phyloP scores from a whole-genome alignment of 2,797 vertebrate species.

The Octomys mimax region DNA sequence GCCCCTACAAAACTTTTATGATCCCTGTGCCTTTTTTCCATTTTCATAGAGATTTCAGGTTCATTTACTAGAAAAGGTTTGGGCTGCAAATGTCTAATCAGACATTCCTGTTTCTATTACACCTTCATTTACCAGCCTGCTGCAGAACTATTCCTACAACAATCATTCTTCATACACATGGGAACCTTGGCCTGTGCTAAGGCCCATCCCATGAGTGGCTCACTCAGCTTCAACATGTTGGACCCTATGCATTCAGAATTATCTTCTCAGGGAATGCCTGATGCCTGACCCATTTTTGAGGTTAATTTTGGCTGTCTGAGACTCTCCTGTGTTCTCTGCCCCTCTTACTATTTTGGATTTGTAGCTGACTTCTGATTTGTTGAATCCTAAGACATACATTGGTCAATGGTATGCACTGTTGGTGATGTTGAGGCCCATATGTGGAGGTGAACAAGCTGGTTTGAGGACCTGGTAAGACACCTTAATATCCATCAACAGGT shows the following conservation, averaged over 20 bases:
- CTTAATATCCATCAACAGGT: neutral
- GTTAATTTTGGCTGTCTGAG: neutral
- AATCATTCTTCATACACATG: neutral
- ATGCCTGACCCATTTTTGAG: neutral
- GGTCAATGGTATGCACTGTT: neutral
- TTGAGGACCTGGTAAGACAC: neutral
- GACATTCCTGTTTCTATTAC: neutral
- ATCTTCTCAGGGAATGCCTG: neutral
- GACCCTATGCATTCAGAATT: neutral
- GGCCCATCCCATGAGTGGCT: neutral
- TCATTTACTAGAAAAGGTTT: neutral
- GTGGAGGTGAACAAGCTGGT: neutral
- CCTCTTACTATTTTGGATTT: neutral
- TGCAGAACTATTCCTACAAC: neutral
- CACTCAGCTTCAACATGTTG: neutral
- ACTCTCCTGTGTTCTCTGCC: neutral
- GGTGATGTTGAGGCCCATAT: neutral
- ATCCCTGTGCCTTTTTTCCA: neutral
- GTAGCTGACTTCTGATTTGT: neutral
- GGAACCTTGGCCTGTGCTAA: neutral
- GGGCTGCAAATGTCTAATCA: neutral
- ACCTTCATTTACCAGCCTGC: neutral
- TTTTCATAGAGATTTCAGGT: neutral
- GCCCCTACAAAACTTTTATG: neutral
- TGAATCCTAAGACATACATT: neutral